Base-by-base conservation (phyloP, 2,113 vertebrate species). In the Indri indri region DNA sequence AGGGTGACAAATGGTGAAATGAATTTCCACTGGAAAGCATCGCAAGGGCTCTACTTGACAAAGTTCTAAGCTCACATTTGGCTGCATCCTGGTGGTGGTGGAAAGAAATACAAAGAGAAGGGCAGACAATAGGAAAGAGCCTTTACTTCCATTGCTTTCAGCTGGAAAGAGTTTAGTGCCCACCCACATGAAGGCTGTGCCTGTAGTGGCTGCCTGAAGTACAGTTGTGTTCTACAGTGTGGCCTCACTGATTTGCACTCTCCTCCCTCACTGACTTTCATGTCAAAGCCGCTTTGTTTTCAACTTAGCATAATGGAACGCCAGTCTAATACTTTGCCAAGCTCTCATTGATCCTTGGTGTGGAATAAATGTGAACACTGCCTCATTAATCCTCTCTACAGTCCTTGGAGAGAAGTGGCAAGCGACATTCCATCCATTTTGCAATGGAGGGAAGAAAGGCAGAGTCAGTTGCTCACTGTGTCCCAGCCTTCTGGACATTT, bases 361-460 rank as follows among this genome's bases (percentile, higher is more conserved):
- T 96, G 94, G 93, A 98, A 98, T 95, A 96, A 98, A 96, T 96
- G 94, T 52, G 83, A 97, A 82, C 65, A 45, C 37, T 81, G 95
- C 95, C 52, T 95, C 95, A 91, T 97, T 96, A 97, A 97, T 95
- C 83, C 91, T 95, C 77, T 93, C 68, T n/a, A 16, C 4, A 2
- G 83, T 87, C 97, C 89, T 91, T 76, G 89, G 90, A 96, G 95
- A 70, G 86, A 84, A 70, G 63, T 88, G 93, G 42, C 47, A 83
- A 91, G 95, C 89, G 68, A 80, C 91, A 66, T 7, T n/a, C 73
- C 65, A 77, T 93, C 61, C 74, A 96, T 89, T 96, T 93, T 95
- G 37, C 37, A 71, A 47, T 81, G 59, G 70, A 97, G 71, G 52
- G 84, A 96, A 93, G 68, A 68, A 95, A 95, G 79, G 86, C 54